These are phyloP conservation scores for Elachura formosa DNA, from an alignment of 2,113 vertebrate genomes.

Conservation along the genomic window DNA sequence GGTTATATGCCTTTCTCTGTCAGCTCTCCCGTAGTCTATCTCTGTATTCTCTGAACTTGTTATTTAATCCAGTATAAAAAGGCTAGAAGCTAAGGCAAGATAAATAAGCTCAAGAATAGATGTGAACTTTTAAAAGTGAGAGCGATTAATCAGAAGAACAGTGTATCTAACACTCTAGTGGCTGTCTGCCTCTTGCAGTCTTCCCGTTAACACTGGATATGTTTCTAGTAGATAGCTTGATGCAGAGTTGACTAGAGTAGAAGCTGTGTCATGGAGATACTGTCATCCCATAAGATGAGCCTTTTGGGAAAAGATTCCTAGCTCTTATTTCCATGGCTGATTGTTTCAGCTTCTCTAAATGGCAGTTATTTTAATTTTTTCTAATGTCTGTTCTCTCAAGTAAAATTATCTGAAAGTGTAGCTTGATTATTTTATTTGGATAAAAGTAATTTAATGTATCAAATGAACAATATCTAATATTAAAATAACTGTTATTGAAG, in stretches of 20 bases:
- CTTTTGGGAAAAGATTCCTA: background rate
- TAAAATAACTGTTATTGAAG: background rate
- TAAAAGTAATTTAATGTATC: background rate
- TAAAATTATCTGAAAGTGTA: background rate
- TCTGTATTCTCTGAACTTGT: background rate
- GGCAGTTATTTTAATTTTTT: background rate
- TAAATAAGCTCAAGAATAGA: background rate
- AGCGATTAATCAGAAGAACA: background rate
- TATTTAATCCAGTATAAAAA: background rate
- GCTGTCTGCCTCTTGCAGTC: background rate
- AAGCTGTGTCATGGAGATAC: background rate
- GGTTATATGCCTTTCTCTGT: background rate
- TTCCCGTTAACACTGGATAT: background rate
- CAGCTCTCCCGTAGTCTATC: background rate
- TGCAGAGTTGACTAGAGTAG: background rate
- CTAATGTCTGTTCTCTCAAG: background rate
- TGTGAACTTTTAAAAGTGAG: background rate
- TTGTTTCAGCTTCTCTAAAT: background rate
- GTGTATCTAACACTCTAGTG: background rate
- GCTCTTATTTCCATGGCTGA: background rate
- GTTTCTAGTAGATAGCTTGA: background rate
- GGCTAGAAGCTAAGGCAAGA: background rate
- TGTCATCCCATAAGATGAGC: background rate
- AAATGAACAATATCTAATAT: background rate
- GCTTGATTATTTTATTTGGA: background rate